Conservation (phyloP, 2,888 invertebrate species). For the Carabus problematicus region DNA sequence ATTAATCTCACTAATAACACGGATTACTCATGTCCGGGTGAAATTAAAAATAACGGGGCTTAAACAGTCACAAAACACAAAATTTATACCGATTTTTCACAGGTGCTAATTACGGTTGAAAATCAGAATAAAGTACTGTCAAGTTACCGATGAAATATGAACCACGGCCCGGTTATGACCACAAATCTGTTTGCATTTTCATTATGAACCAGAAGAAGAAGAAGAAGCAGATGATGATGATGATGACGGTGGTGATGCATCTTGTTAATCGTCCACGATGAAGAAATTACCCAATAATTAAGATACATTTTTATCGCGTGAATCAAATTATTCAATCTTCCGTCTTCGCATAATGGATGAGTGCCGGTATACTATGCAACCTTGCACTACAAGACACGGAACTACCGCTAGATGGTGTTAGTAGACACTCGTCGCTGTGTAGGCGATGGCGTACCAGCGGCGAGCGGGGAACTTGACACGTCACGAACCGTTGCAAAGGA, state of each 20-base stretch:
- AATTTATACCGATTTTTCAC: conserved; percentile 39
- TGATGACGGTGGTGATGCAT: conserved; percentile 4
- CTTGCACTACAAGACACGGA: too few species aligned
- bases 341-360: too few species aligned
- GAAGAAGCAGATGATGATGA: too few species aligned
- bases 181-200: conserved; percentile 34
- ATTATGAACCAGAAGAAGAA: too few species aligned
- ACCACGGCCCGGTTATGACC: conserved; percentile 17
- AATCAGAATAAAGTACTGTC: not conserved
- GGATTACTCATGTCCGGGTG: conserved; percentile 10
- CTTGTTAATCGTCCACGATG: conserved; percentile 27
- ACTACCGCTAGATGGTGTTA: not conserved
- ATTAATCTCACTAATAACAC: conserved; percentile 27
- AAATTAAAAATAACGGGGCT: conserved; percentile 29
- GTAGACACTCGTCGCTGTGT: too few species aligned
- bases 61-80: conserved; percentile 22
- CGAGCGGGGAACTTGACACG: conserved; percentile 10
- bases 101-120: conserved; percentile 30
- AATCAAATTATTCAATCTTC: conserved; percentile 37
- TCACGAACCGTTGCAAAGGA: not conserved
- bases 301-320: conserved; percentile 39
- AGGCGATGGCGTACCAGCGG: not conserved
- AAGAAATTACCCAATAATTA: conserved; percentile 39
- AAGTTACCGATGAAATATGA: too few species aligned
- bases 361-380: too few species aligned